Base-by-base conservation (phyloP, 2,797 vertebrate genomes). In the Tokudaia muenninki region DNA sequence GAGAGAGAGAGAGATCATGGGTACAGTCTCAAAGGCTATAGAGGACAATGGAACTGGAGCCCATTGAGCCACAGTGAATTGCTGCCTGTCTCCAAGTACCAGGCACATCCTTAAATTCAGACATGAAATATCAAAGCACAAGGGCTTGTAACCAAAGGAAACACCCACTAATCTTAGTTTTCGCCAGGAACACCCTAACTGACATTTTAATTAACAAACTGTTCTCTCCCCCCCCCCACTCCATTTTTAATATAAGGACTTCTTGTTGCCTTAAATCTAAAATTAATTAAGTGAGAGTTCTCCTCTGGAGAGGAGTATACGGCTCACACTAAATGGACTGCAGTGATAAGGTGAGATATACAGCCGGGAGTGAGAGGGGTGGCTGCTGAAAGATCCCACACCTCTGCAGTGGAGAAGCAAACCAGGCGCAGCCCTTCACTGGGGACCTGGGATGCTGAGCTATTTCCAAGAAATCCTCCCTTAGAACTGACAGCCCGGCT, bases 241-340 rank as follows among this genome's bases (percentile, higher is more conserved):
- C 95, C 92, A 0, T 98, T 98, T 98, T 98, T 98, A 98, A 98
- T 98, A 98, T 97, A 98, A 98, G 97, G 98, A 98, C 98, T 98
- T 98, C 97, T 98, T 97, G 97, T 98, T 98, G 98, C 97, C 98
- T 98, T 98, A 98, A 98, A 98, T 98, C 98, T 98, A 98, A 98
- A 98, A 98, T 98, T 98, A 98, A 98, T 98, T 98, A 98, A 98
- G 98, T 98, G 95, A 98, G 98, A 97, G 97, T 98, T 98, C 97
- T 98, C 95, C 97, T 96, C 96, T 94, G 94, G 95, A 97, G 97
- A 97, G 96, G 95, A 97, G 98, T 96, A 67, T 97, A 95, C 95
- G 97, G 98, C 97, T 98, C 97, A 80, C 93, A 97, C 95, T 98
- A 98, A 98, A 97, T 21, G 98, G 97, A 98, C 96, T 81, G 94